Evolutionary conservation across 2,113 vertebrate species (phyloP).

Genomic region (Jaculus jaculus): DNA sequence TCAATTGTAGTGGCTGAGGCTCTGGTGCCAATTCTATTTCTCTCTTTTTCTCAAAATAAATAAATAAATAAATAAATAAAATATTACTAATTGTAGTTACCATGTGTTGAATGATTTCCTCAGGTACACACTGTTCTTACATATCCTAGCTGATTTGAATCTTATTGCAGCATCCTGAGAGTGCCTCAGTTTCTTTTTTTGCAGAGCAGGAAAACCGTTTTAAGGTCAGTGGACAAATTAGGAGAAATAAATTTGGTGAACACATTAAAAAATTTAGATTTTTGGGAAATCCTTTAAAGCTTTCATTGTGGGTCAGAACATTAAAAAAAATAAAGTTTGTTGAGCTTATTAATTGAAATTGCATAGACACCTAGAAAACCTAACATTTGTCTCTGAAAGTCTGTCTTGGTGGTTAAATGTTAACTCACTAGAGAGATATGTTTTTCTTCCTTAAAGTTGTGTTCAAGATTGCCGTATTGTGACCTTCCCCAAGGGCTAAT

Average conservation of each 20-base stretch:
- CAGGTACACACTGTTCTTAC: not conserved
- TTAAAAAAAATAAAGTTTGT: not conserved
- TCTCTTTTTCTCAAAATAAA: too few relatives aligned
- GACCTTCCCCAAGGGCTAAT: not conserved
- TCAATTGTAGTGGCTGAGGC: too few relatives aligned
- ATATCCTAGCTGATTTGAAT: not conserved
- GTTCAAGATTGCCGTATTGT: not conserved
- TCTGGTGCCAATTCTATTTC: too few relatives aligned
- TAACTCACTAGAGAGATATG: not conserved
- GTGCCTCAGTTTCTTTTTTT: not conserved
- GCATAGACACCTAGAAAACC: not conserved
- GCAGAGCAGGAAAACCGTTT: not conserved
- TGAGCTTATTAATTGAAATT: conserved; percentile 19
- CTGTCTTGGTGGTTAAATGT: not conserved
- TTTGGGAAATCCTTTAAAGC: not conserved
- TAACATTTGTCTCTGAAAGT: not conserved
- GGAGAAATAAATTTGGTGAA: not conserved
- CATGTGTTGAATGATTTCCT: not conserved
- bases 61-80: not conserved
- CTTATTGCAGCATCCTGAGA: not conserved
- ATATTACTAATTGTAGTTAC: not conserved
- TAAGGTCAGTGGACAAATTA: not conserved
- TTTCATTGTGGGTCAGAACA: not conserved
- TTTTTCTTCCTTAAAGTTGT: conserved; percentile 10
- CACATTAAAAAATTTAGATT: not conserved